These are phyloP conservation scores for Premnoplex brunnescens DNA, from an alignment of 2,797 vertebrate genomes.

Conservation along the genomic window DNA sequence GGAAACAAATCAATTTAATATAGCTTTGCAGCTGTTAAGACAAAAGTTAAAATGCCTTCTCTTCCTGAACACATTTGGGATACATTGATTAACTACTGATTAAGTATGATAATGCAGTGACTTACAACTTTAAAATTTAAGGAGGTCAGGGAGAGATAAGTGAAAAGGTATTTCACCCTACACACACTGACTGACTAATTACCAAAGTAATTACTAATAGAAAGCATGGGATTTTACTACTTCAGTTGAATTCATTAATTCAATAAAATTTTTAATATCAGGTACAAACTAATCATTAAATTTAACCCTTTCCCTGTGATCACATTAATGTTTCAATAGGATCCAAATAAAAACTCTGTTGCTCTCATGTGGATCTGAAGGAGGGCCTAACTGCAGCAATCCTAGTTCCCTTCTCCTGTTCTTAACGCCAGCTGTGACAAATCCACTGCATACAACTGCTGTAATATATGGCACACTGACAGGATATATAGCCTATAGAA, in stretches of 20 bases:
- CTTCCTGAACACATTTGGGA: not conserved
- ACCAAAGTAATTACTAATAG: not conserved
- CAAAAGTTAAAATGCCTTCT: not conserved
- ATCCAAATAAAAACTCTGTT: not conserved
- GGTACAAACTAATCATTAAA: not conserved
- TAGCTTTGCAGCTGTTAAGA: not conserved
- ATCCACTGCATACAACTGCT: fast-evolving
- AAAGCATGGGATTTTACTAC: not conserved
- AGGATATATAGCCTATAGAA: not conserved
- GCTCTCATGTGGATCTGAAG: not conserved
- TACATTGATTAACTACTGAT: not conserved
- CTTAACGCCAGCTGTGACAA: not conserved
- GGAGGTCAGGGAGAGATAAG: not conserved
- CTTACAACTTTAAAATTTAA: not conserved
- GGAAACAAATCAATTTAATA: not conserved
- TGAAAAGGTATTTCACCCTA: not conserved
- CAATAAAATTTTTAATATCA: not conserved
- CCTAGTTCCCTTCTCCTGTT: not conserved
- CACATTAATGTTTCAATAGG: not conserved
- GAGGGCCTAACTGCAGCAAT: not conserved
- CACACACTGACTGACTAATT: not conserved
- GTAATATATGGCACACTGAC: not conserved
- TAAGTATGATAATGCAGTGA: not conserved
- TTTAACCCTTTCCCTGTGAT: not conserved
- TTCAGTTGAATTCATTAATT: not conserved